These are phyloP conservation scores for Fabriciana adippe DNA, from an alignment of 2,888 invertebrate species.

Conservation along the genomic window DNA sequence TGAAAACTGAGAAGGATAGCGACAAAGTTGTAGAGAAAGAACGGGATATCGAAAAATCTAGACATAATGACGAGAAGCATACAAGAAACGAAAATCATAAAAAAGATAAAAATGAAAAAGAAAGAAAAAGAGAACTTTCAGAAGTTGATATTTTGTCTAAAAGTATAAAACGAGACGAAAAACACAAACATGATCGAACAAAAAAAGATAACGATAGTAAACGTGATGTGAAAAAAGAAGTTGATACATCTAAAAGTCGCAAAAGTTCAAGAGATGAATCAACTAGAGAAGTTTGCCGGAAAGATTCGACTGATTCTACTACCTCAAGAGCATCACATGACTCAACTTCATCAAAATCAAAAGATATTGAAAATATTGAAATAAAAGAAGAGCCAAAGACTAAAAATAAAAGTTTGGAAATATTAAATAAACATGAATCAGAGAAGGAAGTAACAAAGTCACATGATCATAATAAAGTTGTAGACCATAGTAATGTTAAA, in stretches of 20 bases:
- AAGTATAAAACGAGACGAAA: conserved; percentile 70
- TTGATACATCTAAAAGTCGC: conserved; percentile 61
- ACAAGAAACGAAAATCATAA: conserved; percentile 76
- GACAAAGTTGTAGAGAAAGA: conserved; percentile 60
- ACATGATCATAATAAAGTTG: conserved; percentile 47
- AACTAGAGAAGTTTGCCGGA: conserved; percentile 67
- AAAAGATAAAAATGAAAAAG: conserved; percentile 71
- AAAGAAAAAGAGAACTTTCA: conserved; percentile 61
- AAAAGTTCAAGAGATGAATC: conserved; percentile 75
- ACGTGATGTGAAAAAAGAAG: conserved; percentile 72
- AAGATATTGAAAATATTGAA: conserved; percentile 65
- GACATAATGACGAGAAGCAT: conserved; percentile 64
- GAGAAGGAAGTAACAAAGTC: conserved; percentile 69
- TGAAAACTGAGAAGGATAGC: conserved; percentile 55
- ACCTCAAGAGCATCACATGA: conserved; percentile 75
- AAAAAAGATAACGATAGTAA: conserved; percentile 70
- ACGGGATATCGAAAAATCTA: conserved; percentile 59
- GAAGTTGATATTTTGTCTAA: conserved; percentile 52
- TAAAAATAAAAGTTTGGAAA: conserved; percentile 69
- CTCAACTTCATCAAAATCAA: conserved; percentile 57
- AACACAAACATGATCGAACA: conserved; percentile 70
- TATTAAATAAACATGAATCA: conserved; percentile 72
- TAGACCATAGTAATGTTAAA: conserved; percentile 39
- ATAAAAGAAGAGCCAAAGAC: conserved; percentile 65
- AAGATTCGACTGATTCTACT: conserved; percentile 78